Conservation (phyloP, 35 echinoderm and acorn worm genomes). For the Antedon bifida region DNA sequence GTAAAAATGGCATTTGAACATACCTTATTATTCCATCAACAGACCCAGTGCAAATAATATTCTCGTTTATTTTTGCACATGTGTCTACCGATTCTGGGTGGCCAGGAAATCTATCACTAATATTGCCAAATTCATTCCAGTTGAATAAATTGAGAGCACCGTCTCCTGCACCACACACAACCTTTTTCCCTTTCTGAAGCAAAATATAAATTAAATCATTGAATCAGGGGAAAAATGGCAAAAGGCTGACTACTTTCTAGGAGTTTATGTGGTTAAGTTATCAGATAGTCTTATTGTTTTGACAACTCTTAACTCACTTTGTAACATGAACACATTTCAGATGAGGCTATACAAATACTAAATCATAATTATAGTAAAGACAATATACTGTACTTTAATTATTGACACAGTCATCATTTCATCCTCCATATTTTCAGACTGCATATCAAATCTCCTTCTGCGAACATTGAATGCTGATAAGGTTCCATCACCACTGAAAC, state of each 20-base stretch:
- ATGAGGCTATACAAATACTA: too few relatives aligned
- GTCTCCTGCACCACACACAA: conserved; percentile 73
- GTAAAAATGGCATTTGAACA: neutral
- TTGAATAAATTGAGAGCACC: conserved; percentile 89
- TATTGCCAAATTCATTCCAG: conserved; percentile 79
- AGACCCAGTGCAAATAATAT: conserved; percentile 70
- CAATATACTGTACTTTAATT: conserved; percentile 48
- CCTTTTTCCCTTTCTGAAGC: conserved; percentile 67
- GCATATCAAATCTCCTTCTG: conserved; percentile 67
- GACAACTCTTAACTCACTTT: too few relatives aligned
- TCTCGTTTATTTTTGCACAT: conserved; percentile 38
- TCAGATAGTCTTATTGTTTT: too few relatives aligned
- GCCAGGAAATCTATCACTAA: conserved; percentile 81
- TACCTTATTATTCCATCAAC: conserved; percentile 85
- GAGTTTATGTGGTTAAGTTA: too few relatives aligned
- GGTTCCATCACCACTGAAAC: conserved; percentile 87
- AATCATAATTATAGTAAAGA: too few relatives aligned
- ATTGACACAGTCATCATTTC: conserved; percentile 57
- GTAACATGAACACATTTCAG: too few relatives aligned
- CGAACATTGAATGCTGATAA: conserved; percentile 77
- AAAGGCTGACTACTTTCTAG: neutral
- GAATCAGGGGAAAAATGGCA: too few relatives aligned
- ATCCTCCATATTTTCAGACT: conserved; percentile 82
- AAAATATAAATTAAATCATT: neutral
- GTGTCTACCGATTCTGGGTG: conserved; percentile 65